Evolutionary conservation across 53 echinoderm and acorn worm genomes (phyloP).

Genomic region (Holothuria leucospilota): DNA sequence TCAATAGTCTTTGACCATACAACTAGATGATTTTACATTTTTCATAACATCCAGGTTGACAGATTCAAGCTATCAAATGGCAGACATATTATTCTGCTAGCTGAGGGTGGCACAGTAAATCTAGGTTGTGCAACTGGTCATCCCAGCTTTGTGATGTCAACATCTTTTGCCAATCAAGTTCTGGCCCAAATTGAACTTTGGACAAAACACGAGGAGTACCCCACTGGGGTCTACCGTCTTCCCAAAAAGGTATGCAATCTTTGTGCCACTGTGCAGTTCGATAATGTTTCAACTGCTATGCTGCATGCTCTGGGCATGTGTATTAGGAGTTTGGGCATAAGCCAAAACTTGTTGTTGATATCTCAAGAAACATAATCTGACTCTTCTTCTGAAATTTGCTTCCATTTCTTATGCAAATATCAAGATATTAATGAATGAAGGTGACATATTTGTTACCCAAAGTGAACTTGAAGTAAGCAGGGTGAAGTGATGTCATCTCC

Average conservation of each 20-base stretch:
- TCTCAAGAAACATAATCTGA: no score
- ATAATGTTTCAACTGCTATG: no score
- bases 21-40: neutral
- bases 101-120: conserved; percentile 88
- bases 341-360: no score
- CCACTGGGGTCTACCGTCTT: conserved; percentile 78
- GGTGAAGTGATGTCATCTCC: no score
- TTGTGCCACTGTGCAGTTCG: no score
- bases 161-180: conserved; percentile 93
- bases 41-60: conserved; percentile 68
- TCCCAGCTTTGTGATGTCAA: conserved; percentile 98
- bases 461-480: no score
- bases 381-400: no score
- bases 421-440: no score
- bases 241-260: conserved; percentile 78
- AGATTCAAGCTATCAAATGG: conserved; percentile 82
- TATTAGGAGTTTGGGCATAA: no score
- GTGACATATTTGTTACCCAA: no score
- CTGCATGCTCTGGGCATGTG: no score
- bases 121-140: conserved; percentile 95
- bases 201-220: conserved; percentile 77
- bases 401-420: no score
- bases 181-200: conserved; percentile 94
- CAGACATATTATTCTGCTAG: conserved; percentile 78
- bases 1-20: neutral